A percentile compares a stretch with the other conserved stretches of the same genome.
Evolutionary conservation across 2,888 invertebrate species (phyloP).

Genomic region (Tridacna gigas): DNA sequence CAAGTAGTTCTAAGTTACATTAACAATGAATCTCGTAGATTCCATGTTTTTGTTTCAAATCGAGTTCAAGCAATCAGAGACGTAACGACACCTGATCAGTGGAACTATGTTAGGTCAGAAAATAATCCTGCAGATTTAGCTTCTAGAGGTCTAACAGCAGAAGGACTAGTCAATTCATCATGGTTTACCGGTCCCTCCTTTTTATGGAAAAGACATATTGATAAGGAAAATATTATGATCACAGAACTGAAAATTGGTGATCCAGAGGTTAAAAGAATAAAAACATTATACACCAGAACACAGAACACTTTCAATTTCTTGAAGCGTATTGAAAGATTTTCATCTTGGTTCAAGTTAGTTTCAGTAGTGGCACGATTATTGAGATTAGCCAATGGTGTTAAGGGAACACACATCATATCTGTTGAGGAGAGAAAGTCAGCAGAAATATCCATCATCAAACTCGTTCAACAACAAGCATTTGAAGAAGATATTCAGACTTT

Average conservation of each 20-base stretch:
- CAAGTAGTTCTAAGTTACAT: conserved; percentile 63
- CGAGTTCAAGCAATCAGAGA: conserved; percentile 66
- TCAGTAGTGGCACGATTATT: conserved; percentile 34
- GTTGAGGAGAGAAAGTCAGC: conserved; percentile 41
- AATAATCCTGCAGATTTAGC: conserved; percentile 67
- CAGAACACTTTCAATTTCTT: not conserved
- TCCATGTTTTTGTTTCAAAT: conserved; percentile 69
- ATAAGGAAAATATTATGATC: not conserved
- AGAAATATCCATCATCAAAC: conserved; percentile 36
- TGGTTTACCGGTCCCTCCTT: conserved; percentile 51
- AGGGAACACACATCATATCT: conserved; percentile 22
- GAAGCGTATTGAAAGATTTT: conserved; percentile 28
- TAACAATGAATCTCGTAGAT: conserved; percentile 59
- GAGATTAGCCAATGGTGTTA: conserved; percentile 35
- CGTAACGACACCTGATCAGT: conserved; percentile 49
- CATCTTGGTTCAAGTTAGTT: conserved; percentile 25
- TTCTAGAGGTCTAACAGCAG: conserved; percentile 51
- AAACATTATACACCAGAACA: conserved; percentile 21
- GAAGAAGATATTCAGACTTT: not conserved
- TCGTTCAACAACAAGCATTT: conserved; percentile 41
- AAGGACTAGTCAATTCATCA: conserved; percentile 11
- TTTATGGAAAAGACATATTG: conserved; percentile 39
- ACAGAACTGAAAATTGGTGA: conserved; percentile 41
- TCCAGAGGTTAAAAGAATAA: conserved; percentile 43
- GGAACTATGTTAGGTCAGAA: conserved; percentile 59